Conservation (phyloP, 2,888 invertebrate genomes). For the Tiliacea aurago region DNA sequence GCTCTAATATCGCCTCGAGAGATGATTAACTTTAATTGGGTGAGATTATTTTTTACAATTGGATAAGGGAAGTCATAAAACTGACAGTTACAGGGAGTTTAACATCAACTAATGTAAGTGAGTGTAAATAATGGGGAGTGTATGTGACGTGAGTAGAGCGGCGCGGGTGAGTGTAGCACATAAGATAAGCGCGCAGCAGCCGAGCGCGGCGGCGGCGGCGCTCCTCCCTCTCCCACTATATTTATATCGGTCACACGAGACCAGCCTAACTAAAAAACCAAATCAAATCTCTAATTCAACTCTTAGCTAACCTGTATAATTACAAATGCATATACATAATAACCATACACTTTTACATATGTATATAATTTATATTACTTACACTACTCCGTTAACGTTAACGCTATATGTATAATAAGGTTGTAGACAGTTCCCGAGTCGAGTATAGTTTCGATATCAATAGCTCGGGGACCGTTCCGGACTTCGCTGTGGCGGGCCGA, state of each 20-base stretch:
- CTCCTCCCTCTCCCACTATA: conserved; percentile 62
- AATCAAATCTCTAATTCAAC: conserved; percentile 85
- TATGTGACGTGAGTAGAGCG: conserved; percentile 12
- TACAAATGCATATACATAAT: conserved; percentile 90
- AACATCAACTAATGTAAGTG: conserved; percentile 13
- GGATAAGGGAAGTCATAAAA: conserved; percentile 52
- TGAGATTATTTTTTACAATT: conserved; percentile 37
- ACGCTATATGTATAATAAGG: conserved; percentile 66
- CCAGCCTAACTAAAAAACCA: conserved; percentile 80
- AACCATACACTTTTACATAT: conserved; percentile 88
- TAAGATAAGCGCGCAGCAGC: conserved; percentile 54
- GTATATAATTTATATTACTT: conserved; percentile 79
- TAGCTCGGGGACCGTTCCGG: conserved; percentile 64
- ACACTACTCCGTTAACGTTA: conserved; percentile 70
- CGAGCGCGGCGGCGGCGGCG: conserved; percentile 55
- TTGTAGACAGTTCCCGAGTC: conserved; percentile 62
- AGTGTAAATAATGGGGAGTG: background rate
- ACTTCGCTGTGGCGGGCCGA: conserved; percentile 67
- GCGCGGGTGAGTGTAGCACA: conserved; percentile 54
- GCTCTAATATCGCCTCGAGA: conserved; percentile 39
- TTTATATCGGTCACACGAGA: conserved; percentile 71
- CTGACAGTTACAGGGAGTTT: conserved; percentile 44
- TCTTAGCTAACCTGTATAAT: conserved; percentile 88
- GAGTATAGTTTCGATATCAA: conserved; percentile 58
- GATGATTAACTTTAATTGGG: conserved; percentile 19